These are phyloP conservation scores for Pseudorhiza aurosa DNA, from an alignment of 30 jellyfish, hydroid and myxozoan species.

Conservation along the genomic window DNA sequence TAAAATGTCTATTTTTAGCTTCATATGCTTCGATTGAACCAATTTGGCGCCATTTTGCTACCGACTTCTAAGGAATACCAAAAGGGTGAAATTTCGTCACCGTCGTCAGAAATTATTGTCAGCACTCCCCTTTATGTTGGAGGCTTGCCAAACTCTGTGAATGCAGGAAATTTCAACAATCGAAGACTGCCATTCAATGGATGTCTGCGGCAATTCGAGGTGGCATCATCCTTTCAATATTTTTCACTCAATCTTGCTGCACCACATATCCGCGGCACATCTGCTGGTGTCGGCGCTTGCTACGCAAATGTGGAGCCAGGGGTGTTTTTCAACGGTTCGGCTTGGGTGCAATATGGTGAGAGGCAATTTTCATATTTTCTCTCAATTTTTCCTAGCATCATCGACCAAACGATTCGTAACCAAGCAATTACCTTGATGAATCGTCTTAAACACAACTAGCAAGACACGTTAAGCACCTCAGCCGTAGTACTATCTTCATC, in stretches of 20 bases:
- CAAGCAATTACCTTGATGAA: too few species aligned
- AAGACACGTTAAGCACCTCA: too few species aligned
- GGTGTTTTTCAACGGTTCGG: conserved; percentile 71
- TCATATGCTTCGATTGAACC: conserved; percentile 83
- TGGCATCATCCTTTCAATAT: conserved; percentile 88
- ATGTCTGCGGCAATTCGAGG: conserved; percentile 89
- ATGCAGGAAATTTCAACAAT: conserved; percentile 54
- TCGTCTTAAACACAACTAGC: too few species aligned
- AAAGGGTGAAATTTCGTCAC: conserved; percentile 31
- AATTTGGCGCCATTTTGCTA: conserved; percentile 84
- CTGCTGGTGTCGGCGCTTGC: conserved; percentile 88
- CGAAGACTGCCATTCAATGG: conserved; percentile 84
- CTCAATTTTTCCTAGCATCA: not conserved
- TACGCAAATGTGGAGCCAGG: conserved; percentile 92
- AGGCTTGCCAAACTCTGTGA: conserved; percentile 83
- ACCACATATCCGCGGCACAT: conserved; percentile 82
- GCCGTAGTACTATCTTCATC: too few species aligned
- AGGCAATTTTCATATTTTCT: not conserved
- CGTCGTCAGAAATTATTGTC: conserved; percentile 47
- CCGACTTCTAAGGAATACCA: conserved; percentile 96
- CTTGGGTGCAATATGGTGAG: conserved; percentile 89
- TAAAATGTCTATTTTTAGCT: conserved; percentile 64
- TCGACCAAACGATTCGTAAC: too few species aligned
- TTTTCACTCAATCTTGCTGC: conserved; percentile 73
- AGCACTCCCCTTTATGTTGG: conserved; percentile 89